Conservation (phyloP, 2,888 invertebrate genomes). For the Digitonthophagus gazella region DNA sequence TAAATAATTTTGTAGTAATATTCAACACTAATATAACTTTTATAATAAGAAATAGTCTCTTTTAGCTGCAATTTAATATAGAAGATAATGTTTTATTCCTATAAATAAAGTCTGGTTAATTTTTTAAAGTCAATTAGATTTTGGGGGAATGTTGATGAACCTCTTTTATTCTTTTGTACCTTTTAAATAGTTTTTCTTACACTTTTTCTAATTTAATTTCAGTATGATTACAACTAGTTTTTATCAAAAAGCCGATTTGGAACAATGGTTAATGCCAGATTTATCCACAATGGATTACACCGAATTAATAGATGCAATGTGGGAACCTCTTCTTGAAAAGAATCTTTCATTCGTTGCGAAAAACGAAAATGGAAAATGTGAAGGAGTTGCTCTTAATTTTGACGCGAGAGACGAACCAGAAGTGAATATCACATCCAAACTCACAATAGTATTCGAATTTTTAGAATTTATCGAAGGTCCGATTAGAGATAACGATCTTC, state of each 20-base stretch:
- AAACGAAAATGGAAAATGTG: constrained; percentile 55
- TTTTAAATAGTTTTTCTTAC: background rate
- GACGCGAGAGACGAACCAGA: constrained; percentile 80
- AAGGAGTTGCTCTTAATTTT: constrained; percentile 77
- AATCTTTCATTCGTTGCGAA: constrained; percentile 71
- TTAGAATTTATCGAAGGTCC: constrained; percentile 75
- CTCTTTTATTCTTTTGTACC: no score
- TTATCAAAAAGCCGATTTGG: constrained; percentile 82
- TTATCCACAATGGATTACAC: constrained; percentile 68
- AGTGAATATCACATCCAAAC: constrained; percentile 65
- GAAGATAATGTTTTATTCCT: no score
- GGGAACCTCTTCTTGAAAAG: constrained; percentile 67
- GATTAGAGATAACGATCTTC: constrained; percentile 62
- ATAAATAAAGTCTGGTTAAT: no score
- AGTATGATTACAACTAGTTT: constrained; percentile 85
- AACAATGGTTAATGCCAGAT: constrained; percentile 72
- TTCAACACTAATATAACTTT: no score
- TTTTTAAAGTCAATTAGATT: no score
- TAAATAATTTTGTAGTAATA: no score
- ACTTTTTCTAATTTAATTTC: constrained; percentile 34
- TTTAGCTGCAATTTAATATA: no score
- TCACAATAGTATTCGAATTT: constrained; percentile 74
- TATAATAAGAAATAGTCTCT: no score
- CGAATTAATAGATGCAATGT: constrained; percentile 66
- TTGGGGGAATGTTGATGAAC: no score